A percentile compares a stretch with the other conserved stretches of the same genome.
phyloP scores from a whole-genome alignment of 2,888 invertebrate genomes.

The Venustoraphidia nigricollis region DNA sequence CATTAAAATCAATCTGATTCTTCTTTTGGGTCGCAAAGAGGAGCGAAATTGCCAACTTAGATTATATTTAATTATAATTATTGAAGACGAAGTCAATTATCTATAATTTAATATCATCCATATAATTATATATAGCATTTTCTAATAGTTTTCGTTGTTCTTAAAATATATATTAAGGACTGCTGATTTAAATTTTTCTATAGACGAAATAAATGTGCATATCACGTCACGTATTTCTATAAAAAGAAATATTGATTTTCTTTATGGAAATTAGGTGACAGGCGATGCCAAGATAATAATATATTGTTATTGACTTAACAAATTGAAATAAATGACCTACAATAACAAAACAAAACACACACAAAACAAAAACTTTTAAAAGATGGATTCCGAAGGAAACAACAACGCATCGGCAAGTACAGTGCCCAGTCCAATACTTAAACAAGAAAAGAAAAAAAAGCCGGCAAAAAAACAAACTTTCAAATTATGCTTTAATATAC shows the following conservation, averaged over 20 bases:
- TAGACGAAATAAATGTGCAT: too few relatives aligned
- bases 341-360: not conserved
- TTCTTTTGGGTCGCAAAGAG: too few relatives aligned
- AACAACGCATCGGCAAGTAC: not conserved
- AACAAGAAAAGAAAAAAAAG: constrained; percentile 8
- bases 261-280: not conserved
- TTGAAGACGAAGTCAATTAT: too few relatives aligned
- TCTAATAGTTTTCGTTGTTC: too few relatives aligned
- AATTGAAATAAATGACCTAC: not conserved
- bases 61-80: too few relatives aligned
- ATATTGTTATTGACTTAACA: not conserved
- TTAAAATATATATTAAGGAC: too few relatives aligned
- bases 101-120: too few relatives aligned
- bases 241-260: not conserved
- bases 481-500: constrained; percentile 21
- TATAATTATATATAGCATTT: too few relatives aligned
- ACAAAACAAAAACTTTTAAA: not conserved
- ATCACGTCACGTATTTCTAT: too few relatives aligned
- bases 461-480: constrained; percentile 18
- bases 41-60: too few relatives aligned
- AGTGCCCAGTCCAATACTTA: constrained; percentile 6
- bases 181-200: too few relatives aligned
- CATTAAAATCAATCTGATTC: too few relatives aligned
- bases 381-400: not conserved
- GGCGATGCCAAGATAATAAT: not conserved